Evolutionary conservation across 2,888 invertebrate genomes (phyloP), one percentile per base, ranked within the genome.

Genomic region (Cerceris ruficornis): DNA sequence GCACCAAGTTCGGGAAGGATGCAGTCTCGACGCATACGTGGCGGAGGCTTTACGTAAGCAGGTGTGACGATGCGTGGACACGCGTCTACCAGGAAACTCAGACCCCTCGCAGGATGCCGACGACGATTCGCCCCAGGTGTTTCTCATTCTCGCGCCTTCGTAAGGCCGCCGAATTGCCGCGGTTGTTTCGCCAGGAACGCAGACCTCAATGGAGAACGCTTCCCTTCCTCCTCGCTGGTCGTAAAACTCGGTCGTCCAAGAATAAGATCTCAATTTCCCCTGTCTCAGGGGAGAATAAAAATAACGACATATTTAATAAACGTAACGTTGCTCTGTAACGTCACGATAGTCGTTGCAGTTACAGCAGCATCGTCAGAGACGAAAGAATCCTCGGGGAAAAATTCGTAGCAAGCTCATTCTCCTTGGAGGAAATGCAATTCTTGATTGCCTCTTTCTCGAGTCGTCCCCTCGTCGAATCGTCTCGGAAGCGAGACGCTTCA

Each of bases 1-100:
- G 55, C 7, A 43, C 69, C 66, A 17, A 62, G 81, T 71, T 72
- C 66, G 52, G 77, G 75, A 62, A 80, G 82, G 80, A 84, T 65
- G 80, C 59, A 17, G 77, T 76, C 58, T 70, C 78, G 80, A 65
- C 73, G 74, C 85, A 79, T 83, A 86, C 80, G 85, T 80, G 83
- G 80, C 81, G 77, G 74, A 76, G 84, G 87, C 87, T 90, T 90
- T 86, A 79, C 89, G 87, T 91, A 92, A 92, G 92, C 91, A 92
- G 90, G 92, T 92, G 92, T 92, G 92, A 92, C 92, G 92, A 92
- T 92, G 92, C 92, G 87, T 79, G 89, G 90, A 92, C 92, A 92
- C 92, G 92, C 91, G 89, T 91, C 88, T 90, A 89, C 90, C 90
- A 87, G 89, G 91, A 90, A 91, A 88, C 76, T 58, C 75, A 73